Conservation (phyloP, 2,888 invertebrate species). For the Drosophila lutescens region DNA sequence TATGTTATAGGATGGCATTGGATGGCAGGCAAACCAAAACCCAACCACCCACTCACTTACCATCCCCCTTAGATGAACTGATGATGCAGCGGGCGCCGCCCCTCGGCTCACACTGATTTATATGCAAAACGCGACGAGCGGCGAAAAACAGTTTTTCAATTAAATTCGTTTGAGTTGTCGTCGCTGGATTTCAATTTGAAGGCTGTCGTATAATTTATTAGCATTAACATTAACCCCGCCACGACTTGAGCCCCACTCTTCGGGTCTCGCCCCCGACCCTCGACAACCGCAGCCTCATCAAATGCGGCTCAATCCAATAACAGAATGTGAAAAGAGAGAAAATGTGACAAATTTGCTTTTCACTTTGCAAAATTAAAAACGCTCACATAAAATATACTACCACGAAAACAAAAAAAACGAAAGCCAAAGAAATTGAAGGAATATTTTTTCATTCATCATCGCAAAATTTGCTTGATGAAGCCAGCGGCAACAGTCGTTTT, state of each 20-base stretch:
- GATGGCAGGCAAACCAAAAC: constrained; percentile 12
- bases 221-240: constrained; percentile 76
- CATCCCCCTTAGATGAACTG: not conserved
- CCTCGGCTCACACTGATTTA: constrained; percentile 60
- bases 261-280: not conserved
- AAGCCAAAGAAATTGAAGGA: constrained; percentile 14
- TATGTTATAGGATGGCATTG: constrained; percentile 2
- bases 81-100: constrained; percentile 22
- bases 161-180: constrained; percentile 76
- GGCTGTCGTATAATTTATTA: constrained; percentile 77
- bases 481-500: constrained; percentile 28
- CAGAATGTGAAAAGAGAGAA: constrained; percentile 53
- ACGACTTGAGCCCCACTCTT: constrained; percentile 58
- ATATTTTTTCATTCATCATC: constrained; percentile 72
- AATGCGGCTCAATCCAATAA: constrained; percentile 76
- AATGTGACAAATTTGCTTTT: constrained; percentile 76
- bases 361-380: constrained; percentile 76
- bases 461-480: constrained; percentile 59
- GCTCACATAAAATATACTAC: constrained; percentile 60
- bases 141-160: constrained; percentile 73
- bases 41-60: constrained; percentile 14
- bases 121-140: constrained; percentile 71
- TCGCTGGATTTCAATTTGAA: constrained; percentile 75
- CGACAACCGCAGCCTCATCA: constrained; percentile 58
- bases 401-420: constrained; percentile 13